phyloP scores from a whole-genome alignment of 2,888 invertebrate genomes.

The Lasius platythorax region DNA sequence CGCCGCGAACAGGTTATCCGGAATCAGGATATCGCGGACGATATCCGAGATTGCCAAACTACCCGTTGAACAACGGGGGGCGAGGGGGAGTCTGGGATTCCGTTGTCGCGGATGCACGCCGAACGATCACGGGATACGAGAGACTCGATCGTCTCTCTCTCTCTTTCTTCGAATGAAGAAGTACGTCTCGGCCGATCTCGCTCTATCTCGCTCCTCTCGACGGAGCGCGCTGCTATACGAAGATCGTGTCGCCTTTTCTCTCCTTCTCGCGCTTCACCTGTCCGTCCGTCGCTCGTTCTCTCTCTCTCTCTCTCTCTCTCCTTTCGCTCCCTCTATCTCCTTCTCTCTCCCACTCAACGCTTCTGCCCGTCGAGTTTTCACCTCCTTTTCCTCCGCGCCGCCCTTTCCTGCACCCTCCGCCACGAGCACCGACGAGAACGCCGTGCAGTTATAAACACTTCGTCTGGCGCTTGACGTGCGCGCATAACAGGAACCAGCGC shows the following conservation, averaged over 20 bases:
- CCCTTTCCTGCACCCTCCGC: conserved; percentile 71
- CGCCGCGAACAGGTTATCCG: conserved; percentile 65
- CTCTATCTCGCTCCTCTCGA: background rate
- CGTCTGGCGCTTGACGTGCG: conserved; percentile 67
- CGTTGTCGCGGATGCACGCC: background rate
- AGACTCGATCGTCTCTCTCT: background rate
- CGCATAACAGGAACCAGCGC: conserved; percentile 74
- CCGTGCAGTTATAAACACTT: conserved; percentile 78
- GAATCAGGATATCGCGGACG: background rate
- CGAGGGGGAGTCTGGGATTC: background rate
- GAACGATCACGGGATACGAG: background rate
- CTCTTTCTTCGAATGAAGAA: background rate
- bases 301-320: conserved; percentile 15
- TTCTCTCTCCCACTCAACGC: conserved; percentile 24
- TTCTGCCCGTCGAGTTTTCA: conserved; percentile 29
- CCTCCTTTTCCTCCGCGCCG: conserved; percentile 16
- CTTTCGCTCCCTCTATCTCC: conserved; percentile 22
- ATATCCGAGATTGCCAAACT: conserved; percentile 27
- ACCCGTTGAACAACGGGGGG: background rate
- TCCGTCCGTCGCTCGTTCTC: conserved; percentile 17
- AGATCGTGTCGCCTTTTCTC: background rate
- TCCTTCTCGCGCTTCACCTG: conserved; percentile 4
- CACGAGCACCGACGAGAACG: conserved; percentile 72
- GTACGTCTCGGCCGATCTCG: background rate
- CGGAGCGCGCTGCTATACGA: background rate